Evolutionary conservation across 2,797 vertebrate genomes (phyloP).

Genomic region (Poecile montanus): DNA sequence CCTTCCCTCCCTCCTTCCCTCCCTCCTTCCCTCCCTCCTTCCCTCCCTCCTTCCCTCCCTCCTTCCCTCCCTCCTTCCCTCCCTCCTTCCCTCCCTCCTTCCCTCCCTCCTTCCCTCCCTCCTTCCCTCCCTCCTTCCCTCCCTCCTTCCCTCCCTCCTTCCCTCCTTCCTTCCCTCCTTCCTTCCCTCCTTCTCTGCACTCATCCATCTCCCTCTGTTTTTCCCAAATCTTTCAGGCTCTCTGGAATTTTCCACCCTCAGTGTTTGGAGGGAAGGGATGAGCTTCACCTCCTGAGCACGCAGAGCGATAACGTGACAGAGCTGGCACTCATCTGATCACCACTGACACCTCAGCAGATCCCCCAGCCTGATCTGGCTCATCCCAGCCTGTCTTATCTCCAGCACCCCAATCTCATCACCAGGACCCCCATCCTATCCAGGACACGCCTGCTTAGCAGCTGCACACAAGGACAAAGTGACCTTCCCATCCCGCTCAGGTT

Average conservation of each 20-base stretch:
- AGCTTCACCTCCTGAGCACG: background rate
- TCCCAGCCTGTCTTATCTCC: background rate
- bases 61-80: background rate
- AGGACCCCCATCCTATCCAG: background rate
- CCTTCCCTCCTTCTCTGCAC: background rate
- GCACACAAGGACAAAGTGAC: background rate
- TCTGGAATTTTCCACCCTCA: background rate
- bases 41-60: background rate
- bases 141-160: background rate
- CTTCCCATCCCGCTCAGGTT: background rate
- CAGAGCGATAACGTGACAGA: rapidly evolving
- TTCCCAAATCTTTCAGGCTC: background rate
- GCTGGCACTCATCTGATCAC: background rate
- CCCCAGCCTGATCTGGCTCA: background rate
- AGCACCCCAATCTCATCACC: background rate
- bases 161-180: background rate
- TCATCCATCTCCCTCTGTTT: background rate
- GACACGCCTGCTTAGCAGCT: background rate
- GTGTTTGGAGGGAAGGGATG: background rate
- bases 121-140: background rate
- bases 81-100: background rate
- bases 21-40: background rate
- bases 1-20: background rate
- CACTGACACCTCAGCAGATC: background rate
- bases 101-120: background rate